Conservation (phyloP, 1,140 invertebrate species). For the Xylocopa sonorina region DNA sequence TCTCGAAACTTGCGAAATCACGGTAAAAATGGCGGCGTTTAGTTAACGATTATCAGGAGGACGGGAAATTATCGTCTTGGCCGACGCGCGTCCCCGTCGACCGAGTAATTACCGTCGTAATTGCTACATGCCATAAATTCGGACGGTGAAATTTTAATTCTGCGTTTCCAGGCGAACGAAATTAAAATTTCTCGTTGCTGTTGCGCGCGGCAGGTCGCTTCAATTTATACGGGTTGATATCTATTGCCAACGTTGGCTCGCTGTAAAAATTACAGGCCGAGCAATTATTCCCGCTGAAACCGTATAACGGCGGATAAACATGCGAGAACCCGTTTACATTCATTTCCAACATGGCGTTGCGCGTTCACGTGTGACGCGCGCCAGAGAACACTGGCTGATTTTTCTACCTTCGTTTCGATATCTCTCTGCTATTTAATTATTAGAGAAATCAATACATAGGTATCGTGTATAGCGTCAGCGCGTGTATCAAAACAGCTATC, state of each 20-base stretch:
- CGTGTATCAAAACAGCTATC: too few species aligned
- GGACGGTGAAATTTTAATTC: too few species aligned
- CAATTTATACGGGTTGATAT: conserved; percentile 31
- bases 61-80: too few species aligned
- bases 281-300: conserved; percentile 36
- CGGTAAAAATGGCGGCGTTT: too few species aligned
- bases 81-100: too few species aligned
- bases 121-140: too few species aligned
- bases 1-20: too few species aligned
- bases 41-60: too few species aligned
- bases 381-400: neutral
- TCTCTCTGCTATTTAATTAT: neutral
- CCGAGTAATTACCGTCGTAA: too few species aligned
- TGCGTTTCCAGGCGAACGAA: neutral
- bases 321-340: conserved; percentile 35
- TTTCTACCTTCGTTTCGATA: neutral
- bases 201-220: neutral
- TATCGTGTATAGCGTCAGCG: too few species aligned
- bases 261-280: conserved; percentile 39
- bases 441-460: too few species aligned
- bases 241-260: conserved; percentile 21
- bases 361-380: neutral
- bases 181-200: conserved; percentile 23
- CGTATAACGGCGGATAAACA: conserved; percentile 36
- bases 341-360: neutral